Base-by-base conservation (phyloP, 2,113 vertebrate species). In the Neolamprologus sp. region DNA sequence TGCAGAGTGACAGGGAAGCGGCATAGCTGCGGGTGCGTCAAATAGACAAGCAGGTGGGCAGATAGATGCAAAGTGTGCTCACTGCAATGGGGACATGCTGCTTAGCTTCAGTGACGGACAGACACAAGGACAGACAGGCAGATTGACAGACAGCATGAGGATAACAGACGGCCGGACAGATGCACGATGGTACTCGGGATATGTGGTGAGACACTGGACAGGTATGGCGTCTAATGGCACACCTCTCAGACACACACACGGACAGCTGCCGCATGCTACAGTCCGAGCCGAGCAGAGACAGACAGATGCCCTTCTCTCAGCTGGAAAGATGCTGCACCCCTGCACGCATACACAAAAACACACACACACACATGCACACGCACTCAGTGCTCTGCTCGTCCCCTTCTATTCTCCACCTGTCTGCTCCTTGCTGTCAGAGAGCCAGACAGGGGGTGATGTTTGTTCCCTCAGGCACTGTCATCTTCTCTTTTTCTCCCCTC, bases 351-450 rank as follows among this genome's bases (percentile, higher is more conserved):
- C 35, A 40, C 63, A 78, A 49, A 78, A 49, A 8, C 12, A 45
- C 13, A 28, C 23, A 57, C 55, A 51, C 84, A 73, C 75, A 79
- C 63, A 35, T n/a, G 81, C 57, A 84, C 63, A 75, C 23, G 26
- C 79, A 79, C 81, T 81, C 75, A 47, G 63, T 28, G 53, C 86
- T 92, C 68, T 19, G 54, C 84, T 92, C 65, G n/a, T 85, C 86
- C 83, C 63, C 89, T 86, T 86, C 86, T 85, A 83, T 73, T 88
- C 89, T 91, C 89, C 89, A 93, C 95, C 92, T 91, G 91, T 96
- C 95, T 94, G 94, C 94, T 94, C 94, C 86, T 91, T 83, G 92
- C 94, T 95, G 94, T 96, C 95, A 96, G 87, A 54, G 83, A 92
- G 91, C 91, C 89, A 93, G 94, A 94, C 94, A 93, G 91, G 83